Percentiles rank a stretch among this genome's conserved stretches.
phyloP scores from a whole-genome alignment of 1,140 invertebrate genomes.

The Neoseiulus cucumeris region DNA sequence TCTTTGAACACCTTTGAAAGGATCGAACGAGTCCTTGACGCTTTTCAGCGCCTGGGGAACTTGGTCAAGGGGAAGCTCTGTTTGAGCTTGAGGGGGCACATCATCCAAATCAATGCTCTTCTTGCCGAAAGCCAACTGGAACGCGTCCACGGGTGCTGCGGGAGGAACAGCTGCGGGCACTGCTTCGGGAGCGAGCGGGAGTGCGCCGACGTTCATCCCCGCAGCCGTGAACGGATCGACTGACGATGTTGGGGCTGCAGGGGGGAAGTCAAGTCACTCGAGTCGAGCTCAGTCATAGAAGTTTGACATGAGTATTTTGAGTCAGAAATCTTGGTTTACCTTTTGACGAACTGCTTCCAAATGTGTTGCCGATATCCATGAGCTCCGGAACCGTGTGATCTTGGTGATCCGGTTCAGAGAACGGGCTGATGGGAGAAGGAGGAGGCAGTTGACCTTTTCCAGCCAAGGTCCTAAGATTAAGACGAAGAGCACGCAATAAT shows the following conservation, averaged over 20 bases:
- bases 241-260: neutral
- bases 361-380: neutral
- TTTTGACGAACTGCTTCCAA: too few species aligned
- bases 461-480: neutral
- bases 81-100: neutral
- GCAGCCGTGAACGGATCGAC: conserved; percentile 3
- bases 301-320: too few species aligned
- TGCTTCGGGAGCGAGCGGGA: neutral
- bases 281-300: neutral
- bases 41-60: neutral
- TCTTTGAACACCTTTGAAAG: neutral
- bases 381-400: neutral
- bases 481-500: too few species aligned
- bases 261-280: neutral
- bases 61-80: neutral
- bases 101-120: conserved; percentile 9
- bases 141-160: conserved; percentile 4
- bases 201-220: neutral
- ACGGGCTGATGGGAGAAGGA: neutral
- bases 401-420: neutral
- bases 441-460: neutral
- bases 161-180: neutral
- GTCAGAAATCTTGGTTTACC: too few species aligned
- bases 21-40: conserved; percentile 6
- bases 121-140: conserved; percentile 9